Evolutionary conservation across 2,797 vertebrate genomes (phyloP).

Genomic region (Hoplostethus atlanticus): DNA sequence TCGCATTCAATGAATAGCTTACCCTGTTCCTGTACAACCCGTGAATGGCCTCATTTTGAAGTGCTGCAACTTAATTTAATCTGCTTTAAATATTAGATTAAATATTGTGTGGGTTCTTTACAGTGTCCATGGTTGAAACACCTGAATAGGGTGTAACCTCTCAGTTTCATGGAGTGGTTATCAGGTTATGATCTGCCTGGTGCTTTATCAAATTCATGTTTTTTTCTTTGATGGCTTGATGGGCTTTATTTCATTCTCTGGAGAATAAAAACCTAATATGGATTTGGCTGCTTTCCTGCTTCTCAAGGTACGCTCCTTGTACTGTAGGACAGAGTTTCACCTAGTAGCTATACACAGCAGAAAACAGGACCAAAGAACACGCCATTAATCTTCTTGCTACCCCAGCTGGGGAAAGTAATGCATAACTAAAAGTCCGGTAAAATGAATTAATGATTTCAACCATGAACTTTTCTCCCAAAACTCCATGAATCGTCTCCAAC

Average conservation of each 20-base stretch:
- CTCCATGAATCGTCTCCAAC: conserved; percentile 93
- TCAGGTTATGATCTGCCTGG: conserved; percentile 27
- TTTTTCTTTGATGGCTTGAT: conserved; percentile 47
- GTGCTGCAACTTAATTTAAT: conserved; percentile 37
- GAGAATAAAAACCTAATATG: conserved; percentile 71
- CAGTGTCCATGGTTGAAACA: conserved; percentile 42
- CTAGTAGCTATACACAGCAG: conserved; percentile 66
- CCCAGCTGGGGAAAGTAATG: conserved; percentile 93
- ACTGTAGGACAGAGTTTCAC: conserved; percentile 67
- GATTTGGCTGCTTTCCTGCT: conserved; percentile 67
- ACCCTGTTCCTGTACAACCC: conserved; percentile 22
- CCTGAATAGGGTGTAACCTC: conserved; percentile 29
- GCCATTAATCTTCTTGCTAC: conserved; percentile 91
- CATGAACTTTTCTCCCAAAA: conserved; percentile 98
- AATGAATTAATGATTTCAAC: conserved; percentile 98
- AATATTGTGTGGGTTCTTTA: conserved; percentile 29
- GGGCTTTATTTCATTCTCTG: conserved; percentile 66
- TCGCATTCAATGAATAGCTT: conserved; percentile 39
- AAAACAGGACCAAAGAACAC: conserved; percentile 71
- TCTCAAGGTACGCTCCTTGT: conserved; percentile 58
- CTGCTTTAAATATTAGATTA: conserved; percentile 43
- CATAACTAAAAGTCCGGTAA: conserved; percentile 97
- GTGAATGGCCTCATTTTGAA: conserved; percentile 40
- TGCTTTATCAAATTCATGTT: conserved; percentile 42
- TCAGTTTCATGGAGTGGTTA: conserved; percentile 27